Percentiles rank a stretch among this genome's conserved stretches.
These are phyloP conservation scores for Romanogobio albipinnatus DNA, from an alignment of 2,113 vertebrate genomes.

Conservation along the genomic window DNA sequence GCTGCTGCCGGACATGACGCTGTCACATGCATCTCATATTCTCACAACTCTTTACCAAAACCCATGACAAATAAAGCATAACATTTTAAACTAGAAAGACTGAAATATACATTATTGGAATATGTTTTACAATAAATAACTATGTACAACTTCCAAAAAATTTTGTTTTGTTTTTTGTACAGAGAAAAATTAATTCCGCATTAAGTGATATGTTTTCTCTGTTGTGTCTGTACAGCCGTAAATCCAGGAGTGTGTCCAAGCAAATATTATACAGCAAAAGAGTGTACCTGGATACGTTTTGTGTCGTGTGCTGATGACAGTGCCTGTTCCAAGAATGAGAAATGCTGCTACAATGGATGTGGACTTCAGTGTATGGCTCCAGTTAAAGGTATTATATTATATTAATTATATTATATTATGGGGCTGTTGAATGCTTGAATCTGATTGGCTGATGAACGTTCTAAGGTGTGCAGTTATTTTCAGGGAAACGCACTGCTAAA, in stretches of 20 bases:
- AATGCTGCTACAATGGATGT: conserved; percentile 79
- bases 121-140: too few relatives aligned
- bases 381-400: conserved; percentile 61
- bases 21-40: too few relatives aligned
- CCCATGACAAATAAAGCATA: too few relatives aligned
- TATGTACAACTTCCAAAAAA: too few relatives aligned
- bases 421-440: too few relatives aligned
- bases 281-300: conserved; percentile 55
- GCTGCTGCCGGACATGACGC: too few relatives aligned
- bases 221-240: conserved; percentile 48
- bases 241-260: conserved; percentile 70
- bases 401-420: too few relatives aligned
- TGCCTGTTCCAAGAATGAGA: conserved; percentile 68
- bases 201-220: background rate
- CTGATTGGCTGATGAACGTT: background rate
- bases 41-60: too few relatives aligned
- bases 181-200: background rate
- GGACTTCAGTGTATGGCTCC: conserved; percentile 73
- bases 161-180: too few relatives aligned
- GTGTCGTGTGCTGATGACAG: conserved; percentile 62
- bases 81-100: too few relatives aligned
- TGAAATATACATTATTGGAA: too few relatives aligned
- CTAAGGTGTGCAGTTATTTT: background rate
- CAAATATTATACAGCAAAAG: conserved; percentile 53
- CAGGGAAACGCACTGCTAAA: too few relatives aligned